phyloP scores from a whole-genome alignment of 2,888 invertebrate species.

The Clistopyga incitator region DNA sequence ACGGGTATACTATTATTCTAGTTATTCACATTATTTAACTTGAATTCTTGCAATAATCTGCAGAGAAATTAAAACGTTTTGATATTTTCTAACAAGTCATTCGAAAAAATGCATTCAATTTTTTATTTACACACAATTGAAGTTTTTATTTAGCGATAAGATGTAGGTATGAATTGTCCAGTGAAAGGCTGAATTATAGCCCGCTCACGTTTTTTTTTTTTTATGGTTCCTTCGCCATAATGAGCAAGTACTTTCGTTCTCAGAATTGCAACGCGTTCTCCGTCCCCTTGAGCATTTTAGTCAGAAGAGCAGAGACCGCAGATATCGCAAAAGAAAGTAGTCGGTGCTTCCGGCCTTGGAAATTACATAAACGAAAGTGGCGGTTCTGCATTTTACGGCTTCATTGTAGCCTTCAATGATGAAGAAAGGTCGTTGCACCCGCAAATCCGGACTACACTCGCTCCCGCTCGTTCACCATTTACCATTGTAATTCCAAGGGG shows the following conservation, averaged over 20 bases:
- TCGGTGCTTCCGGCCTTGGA: slow-evolving; percentile 1
- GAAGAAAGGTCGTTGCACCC: slow-evolving; percentile 57
- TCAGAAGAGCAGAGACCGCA: neutral
- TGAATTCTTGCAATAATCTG: neutral
- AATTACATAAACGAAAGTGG: slow-evolving; percentile 22
- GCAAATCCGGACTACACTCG: neutral
- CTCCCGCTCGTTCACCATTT: slow-evolving; percentile 41
- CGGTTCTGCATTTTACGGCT: slow-evolving; percentile 26
- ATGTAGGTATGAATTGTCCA: neutral
- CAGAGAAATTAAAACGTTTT: too few species aligned
- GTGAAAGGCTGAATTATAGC: neutral
- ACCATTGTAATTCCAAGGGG: slow-evolving; percentile 15
- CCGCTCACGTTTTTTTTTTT: slow-evolving; percentile 18
- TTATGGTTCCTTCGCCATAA: neutral
- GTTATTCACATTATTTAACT: neutral
- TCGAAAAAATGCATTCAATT: too few species aligned
- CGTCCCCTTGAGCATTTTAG: neutral
- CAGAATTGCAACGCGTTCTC: neutral
- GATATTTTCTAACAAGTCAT: too few species aligned
- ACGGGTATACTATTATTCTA: slow-evolving; percentile 84
- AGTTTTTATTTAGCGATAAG: slow-evolving; percentile 4
- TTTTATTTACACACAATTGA: neutral
- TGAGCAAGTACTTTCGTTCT: slow-evolving; percentile 23
- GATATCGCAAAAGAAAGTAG: slow-evolving; percentile 13
- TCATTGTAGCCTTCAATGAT: slow-evolving; percentile 12